Evolutionary conservation across 2,888 invertebrate species (phyloP), one percentile per base, ranked within the genome.

Genomic region (Lochmaea crataegi): DNA sequence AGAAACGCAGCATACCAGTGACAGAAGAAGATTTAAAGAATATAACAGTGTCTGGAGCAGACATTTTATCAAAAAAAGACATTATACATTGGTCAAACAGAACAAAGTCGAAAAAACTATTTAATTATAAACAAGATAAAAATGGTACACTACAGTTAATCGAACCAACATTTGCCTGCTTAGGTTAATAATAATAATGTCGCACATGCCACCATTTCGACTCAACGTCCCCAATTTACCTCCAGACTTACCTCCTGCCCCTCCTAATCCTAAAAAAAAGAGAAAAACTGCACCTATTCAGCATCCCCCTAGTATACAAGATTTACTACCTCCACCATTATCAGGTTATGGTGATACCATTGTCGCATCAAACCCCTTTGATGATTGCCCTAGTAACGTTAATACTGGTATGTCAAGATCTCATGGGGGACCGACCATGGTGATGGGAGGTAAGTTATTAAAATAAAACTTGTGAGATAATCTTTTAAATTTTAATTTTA

Each of bases 301-400:
- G 78, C 92, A 91, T 79, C 93, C 92, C 71, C 93, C 92, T 73
- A 92, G 91, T 83, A 94, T 92, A 82, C 93, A 77, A 64, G 88
- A 96, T 76, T 90, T 96, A 80, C 94, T 96, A 63, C 96, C 96
- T 60, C 96, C 96, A 38, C 92, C 93, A 2, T 89, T 96, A 82
- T 93, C 94, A 61, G 96, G 96, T 79, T 96, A 95, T 87, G 96
- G 96, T 51, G 97, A 97, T 85, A 97, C 96, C 74, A 96, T 97
- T 84, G 93, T 96, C 75, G 97, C 97, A 72, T 96, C 96, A 76
- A 97, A 97, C 88, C 97, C 97, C 53, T 97, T 97, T 86, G 97
- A 97, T 87, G 97, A 97, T 85, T 94, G 94, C 68, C 95, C 94
- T 65, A 91, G 84, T 79, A 83, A 83, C 61, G 84, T 87, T 66